Evolutionary conservation across 2,888 invertebrate species (phyloP), one percentile per base, ranked within the genome.

Genomic region (Nemotelus nigrinus): DNA sequence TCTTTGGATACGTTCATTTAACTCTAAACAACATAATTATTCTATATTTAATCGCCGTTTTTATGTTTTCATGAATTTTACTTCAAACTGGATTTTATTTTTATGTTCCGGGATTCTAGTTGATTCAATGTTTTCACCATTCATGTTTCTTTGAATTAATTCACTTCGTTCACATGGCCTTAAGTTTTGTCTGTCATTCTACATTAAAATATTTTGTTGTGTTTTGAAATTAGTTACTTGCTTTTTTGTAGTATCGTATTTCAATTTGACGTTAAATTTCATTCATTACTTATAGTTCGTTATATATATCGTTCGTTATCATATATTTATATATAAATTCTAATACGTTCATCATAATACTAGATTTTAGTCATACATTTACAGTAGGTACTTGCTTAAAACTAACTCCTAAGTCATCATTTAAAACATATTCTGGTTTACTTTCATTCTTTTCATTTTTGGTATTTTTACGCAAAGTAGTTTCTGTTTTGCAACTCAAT

Each of bases 1-100:
- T 87, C 87, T 87, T 87, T 87, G 86, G 87, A 86, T 87, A 87
- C 84, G 85, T 70, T 77, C 57, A 25, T 57, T 57, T 63, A 77
- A 60, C 63, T 77, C 63, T 70, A 70, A 77, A 77, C 53, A 77
- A 70, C 53, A 74, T 70, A 44, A 64, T 8, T 50, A 74, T 77
- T 76, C 50, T 75, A 60, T 63, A 67, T 60, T 25, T 48, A 75
- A 71, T 65, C 75, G 55, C 57, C 60, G 68, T 78, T 25, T 25
- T 25, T 71, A 78, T 60, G 67, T 70, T 71, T 25, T 25, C 43
- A 70, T 45, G 39, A 53, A 44, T 76, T 76, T 25, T 8, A 63
- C 8, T 63, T 50, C 45, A 8, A 76, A 50, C 50, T 50, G 4
- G 47, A 60, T 75, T 72, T 77, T 55, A 25, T 60, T 67, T 72